Evolutionary conservation across 2,113 vertebrate species (phyloP).

Genomic region (Ariopsis seemanni): DNA sequence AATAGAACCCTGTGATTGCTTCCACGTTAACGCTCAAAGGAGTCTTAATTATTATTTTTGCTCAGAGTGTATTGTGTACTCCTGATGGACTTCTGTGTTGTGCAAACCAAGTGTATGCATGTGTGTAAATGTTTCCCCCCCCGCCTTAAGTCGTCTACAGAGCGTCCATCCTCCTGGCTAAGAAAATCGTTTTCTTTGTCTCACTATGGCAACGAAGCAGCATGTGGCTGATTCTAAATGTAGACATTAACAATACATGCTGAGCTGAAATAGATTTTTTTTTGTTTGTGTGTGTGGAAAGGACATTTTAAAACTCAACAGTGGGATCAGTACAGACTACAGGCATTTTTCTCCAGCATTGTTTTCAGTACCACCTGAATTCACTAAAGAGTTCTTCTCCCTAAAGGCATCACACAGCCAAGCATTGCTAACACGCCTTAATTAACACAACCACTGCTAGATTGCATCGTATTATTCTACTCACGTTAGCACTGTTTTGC

Average conservation of each 20-base stretch:
- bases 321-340: background rate
- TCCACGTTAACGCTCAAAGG: background rate
- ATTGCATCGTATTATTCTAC: background rate
- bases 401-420: background rate
- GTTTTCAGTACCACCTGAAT: background rate
- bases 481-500: conserved; percentile 13
- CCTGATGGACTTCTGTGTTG: background rate
- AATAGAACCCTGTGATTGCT: background rate
- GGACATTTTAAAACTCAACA: background rate
- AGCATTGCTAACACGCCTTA: background rate
- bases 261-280: background rate
- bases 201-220: conserved; percentile 17
- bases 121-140: background rate
- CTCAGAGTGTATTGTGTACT: background rate
- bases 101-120: background rate
- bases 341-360: background rate
- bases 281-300: background rate
- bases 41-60: background rate
- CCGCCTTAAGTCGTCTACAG: background rate
- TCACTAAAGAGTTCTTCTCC: background rate
- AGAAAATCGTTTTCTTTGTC: conserved; percentile 9
- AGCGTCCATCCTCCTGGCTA: background rate
- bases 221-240: conserved; percentile 26
- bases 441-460: background rate
- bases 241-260: background rate